phyloP scores from a whole-genome alignment of 2,888 invertebrate genomes.

The Junonia oenone region DNA sequence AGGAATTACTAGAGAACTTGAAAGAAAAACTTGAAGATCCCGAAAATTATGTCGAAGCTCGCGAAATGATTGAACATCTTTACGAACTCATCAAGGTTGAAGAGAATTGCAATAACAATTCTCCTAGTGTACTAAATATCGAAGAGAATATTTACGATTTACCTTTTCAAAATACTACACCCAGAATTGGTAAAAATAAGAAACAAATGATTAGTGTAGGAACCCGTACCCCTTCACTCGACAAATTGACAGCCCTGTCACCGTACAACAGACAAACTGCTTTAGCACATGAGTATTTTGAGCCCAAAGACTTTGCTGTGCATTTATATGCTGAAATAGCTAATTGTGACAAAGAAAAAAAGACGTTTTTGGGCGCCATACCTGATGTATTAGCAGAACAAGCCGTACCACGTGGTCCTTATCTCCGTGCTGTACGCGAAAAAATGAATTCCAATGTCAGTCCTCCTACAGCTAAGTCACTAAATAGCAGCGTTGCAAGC shows the following conservation, averaged over 20 bases:
- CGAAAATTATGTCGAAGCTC: slow-evolving; percentile 85
- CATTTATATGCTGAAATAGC: slow-evolving; percentile 83
- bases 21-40: slow-evolving; percentile 85
- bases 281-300: slow-evolving; percentile 70
- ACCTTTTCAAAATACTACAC: slow-evolving; percentile 70
- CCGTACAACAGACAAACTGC: slow-evolving; percentile 67
- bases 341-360: slow-evolving; percentile 62
- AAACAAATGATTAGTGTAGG: slow-evolving; percentile 77
- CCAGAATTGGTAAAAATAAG: slow-evolving; percentile 57
- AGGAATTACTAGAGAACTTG: slow-evolving; percentile 84
- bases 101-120: slow-evolving; percentile 80
- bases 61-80: slow-evolving; percentile 87
- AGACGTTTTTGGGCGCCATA: slow-evolving; percentile 48
- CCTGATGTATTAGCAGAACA: slow-evolving; percentile 70
- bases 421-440: slow-evolving; percentile 81
- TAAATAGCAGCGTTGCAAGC: slow-evolving; percentile 37
- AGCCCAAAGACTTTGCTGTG: slow-evolving; percentile 74
- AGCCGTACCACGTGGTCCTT: slow-evolving; percentile 75
- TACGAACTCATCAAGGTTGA: slow-evolving; percentile 87
- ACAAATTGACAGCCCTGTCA: slow-evolving; percentile 74
- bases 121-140: slow-evolving; percentile 32
- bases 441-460: slow-evolving; percentile 50
- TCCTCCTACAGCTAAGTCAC: slow-evolving; percentile 39
- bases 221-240: slow-evolving; percentile 79
- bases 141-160: slow-evolving; percentile 83